These are phyloP conservation scores for Alexandromys oeconomus DNA, from an alignment of 2,797 vertebrate genomes.

Conservation along the genomic window DNA sequence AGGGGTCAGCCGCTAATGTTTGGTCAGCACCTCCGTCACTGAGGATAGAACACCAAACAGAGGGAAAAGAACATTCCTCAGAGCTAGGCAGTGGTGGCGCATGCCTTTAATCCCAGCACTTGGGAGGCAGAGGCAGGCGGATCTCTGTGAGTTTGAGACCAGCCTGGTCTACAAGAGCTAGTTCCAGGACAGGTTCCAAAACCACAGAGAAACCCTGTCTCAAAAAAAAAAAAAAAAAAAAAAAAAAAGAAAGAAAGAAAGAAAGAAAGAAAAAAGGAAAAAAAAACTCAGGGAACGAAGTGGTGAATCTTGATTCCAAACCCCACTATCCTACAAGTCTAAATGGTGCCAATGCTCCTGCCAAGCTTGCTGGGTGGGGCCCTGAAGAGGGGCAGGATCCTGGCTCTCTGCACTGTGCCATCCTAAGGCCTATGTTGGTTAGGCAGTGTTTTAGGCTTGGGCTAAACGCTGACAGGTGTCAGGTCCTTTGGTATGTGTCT, in stretches of 20 bases:
- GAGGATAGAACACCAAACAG: not conserved
- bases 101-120: no score
- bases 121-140: no score
- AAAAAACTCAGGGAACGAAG: not conserved
- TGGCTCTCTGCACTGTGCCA: not conserved
- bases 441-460: not conserved
- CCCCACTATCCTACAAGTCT: not conserved
- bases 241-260: no score
- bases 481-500: not conserved
- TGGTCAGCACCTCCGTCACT: not conserved
- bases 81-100: no score
- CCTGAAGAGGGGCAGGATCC: not conserved
- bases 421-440: not conserved
- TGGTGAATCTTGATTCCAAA: not conserved
- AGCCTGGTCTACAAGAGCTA: no score
- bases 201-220: no score
- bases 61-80: conserved; percentile 2
- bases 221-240: no score
- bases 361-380: not conserved
- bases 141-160: no score
- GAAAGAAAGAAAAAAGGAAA: no score
- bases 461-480: not conserved
- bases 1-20: not conserved
- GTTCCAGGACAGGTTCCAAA: no score
- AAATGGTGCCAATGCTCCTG: not conserved